These are phyloP conservation scores for Phyllostomus discolor DNA, from an alignment of 2,113 vertebrate species.

Conservation along the genomic window DNA sequence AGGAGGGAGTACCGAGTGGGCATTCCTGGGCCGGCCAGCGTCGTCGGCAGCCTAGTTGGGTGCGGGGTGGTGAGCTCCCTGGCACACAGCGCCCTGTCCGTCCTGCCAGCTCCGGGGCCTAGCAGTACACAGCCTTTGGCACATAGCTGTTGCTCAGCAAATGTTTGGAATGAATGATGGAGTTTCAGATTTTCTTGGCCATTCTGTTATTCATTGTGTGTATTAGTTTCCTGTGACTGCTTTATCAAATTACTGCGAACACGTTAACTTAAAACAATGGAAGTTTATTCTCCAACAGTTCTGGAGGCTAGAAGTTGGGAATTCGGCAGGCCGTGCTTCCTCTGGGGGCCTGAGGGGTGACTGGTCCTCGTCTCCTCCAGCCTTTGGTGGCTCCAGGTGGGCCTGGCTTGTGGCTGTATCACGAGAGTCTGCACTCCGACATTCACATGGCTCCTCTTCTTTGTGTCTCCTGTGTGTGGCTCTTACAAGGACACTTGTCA, in stretches of 20 bases:
- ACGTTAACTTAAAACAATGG: background rate
- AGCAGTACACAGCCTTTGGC: rapidly evolving
- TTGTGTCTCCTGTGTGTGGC: background rate
- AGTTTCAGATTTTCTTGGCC: background rate
- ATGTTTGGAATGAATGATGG: background rate
- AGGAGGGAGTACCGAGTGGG: background rate
- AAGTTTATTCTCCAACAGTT: rapidly evolving
- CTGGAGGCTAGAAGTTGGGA: background rate
- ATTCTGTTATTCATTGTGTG: background rate
- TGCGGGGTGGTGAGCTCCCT: background rate
- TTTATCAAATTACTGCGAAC: background rate
- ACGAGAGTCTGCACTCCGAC: background rate
- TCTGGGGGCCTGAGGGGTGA: too few species aligned
- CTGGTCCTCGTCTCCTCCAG: background rate
- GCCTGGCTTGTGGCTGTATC: background rate
- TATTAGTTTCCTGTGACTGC: background rate
- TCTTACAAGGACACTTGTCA: background rate
- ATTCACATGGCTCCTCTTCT: background rate
- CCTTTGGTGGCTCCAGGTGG: background rate
- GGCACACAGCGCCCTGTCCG: rapidly evolving
- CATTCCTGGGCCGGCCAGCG: background rate
- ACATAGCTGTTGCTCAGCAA: background rate
- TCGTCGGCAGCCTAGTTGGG: rapidly evolving
- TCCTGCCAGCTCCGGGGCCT: background rate
- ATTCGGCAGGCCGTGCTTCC: rapidly evolving